These are phyloP conservation scores for Cherax destructor DNA, from an alignment of 1,140 invertebrate species.

Conservation along the genomic window DNA sequence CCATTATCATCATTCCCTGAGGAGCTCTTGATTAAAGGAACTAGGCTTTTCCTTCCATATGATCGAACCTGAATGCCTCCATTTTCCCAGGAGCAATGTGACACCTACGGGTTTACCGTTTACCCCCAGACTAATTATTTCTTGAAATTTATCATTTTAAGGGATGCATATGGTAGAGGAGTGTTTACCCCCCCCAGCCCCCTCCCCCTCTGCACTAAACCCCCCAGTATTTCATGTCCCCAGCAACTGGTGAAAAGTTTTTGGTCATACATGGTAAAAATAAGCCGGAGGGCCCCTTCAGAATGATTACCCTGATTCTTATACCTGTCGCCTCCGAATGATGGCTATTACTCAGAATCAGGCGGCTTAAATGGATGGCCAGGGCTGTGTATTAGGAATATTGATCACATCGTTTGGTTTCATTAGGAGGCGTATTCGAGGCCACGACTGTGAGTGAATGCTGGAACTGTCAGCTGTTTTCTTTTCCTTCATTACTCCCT, in stretches of 20 bases:
- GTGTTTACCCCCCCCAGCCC: not conserved
- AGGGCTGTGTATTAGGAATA: constrained; percentile 69
- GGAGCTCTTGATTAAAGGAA: too few species aligned
- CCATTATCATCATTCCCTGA: too few species aligned
- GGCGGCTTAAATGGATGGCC: constrained; percentile 66
- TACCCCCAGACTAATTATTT: too few species aligned
- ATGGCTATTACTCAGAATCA: constrained; percentile 67
- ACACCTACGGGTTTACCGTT: too few species aligned
- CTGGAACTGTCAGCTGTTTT: constrained; percentile 54
- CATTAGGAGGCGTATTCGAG: constrained; percentile 66
- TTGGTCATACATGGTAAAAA: constrained; percentile 66
- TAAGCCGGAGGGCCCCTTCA: constrained; percentile 51
- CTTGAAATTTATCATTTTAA: too few species aligned
- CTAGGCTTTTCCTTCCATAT: too few species aligned
- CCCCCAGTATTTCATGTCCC: constrained; percentile 53
- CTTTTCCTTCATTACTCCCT: constrained; percentile 58
- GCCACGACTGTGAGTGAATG: constrained; percentile 55
- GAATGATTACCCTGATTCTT: constrained; percentile 68
- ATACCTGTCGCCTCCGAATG: constrained; percentile 64
- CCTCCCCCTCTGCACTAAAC: constrained; percentile 10
- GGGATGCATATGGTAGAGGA: too few species aligned
- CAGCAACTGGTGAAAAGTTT: constrained; percentile 53
- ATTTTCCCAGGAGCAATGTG: too few species aligned
- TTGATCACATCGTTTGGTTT: constrained; percentile 68
- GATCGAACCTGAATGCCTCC: too few species aligned